Percentiles rank a stretch among this genome's conserved stretches.
Conservation (phyloP, 2,888 invertebrate genomes). For the Leptopilina syphax region DNA sequence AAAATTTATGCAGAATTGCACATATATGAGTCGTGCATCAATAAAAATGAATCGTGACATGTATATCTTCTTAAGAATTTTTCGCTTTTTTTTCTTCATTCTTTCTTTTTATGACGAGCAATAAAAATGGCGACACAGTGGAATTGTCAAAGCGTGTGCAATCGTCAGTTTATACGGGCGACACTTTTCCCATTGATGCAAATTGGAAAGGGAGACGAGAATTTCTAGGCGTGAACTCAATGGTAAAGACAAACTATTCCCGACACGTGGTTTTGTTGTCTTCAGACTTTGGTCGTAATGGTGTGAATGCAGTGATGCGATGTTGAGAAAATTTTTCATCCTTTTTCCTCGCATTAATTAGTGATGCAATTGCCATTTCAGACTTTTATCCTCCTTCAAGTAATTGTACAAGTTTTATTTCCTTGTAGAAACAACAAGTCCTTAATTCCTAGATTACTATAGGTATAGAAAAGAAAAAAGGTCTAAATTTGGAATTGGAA, state of each 20-base stretch:
- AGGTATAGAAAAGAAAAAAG: too few relatives aligned
- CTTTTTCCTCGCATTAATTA: too few relatives aligned
- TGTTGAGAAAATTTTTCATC: too few relatives aligned
- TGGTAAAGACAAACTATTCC: constrained; percentile 36
- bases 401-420: too few relatives aligned
- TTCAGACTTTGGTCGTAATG: constrained; percentile 4
- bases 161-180: constrained; percentile 24
- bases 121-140: constrained; percentile 27
- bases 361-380: too few relatives aligned
- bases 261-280: constrained; percentile 31
- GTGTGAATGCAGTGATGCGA: neutral
- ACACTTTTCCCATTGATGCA: constrained; percentile 1
- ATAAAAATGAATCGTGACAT: constrained; percentile 30
- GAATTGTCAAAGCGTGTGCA: neutral
- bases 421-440: too few relatives aligned
- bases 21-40: neutral
- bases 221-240: constrained; percentile 40
- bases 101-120: neutral
- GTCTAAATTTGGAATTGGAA: too few relatives aligned
- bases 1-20: neutral
- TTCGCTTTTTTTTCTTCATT: neutral
- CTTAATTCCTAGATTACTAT: too few relatives aligned
- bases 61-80: neutral
- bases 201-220: constrained; percentile 37
- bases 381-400: too few relatives aligned